Percentiles rank a stretch among this genome's conserved stretches.
phyloP scores from a whole-genome alignment of 2,888 invertebrate genomes.

The Standfussiana lucernea region DNA sequence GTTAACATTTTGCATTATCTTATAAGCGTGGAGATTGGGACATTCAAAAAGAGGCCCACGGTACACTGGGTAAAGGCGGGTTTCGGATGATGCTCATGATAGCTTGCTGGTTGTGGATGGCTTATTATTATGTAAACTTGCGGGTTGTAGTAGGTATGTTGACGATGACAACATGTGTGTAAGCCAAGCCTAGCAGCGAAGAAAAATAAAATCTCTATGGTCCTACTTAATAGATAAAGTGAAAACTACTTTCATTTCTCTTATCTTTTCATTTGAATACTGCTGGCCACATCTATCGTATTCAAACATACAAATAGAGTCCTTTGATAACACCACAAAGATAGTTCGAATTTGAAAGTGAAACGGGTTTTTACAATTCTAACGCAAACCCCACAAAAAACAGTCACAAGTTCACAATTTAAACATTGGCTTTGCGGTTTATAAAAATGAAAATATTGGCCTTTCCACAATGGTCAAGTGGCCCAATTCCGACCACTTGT shows the following conservation, averaged over 20 bases:
- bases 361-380: neutral
- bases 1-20: too few relatives aligned
- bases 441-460: slow-evolving; percentile 1
- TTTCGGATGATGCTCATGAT: neutral
- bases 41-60: neutral
- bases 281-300: neutral
- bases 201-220: neutral
- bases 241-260: slow-evolving; percentile 10
- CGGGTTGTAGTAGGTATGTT: neutral
- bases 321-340: slow-evolving; percentile 15
- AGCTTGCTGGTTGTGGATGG: neutral
- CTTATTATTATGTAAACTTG: neutral
- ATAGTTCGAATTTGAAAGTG: slow-evolving; percentile 8
- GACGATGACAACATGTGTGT: neutral
- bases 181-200: neutral
- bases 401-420: too few relatives aligned
- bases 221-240: neutral
- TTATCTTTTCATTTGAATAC: slow-evolving; percentile 11
- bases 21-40: too few relatives aligned
- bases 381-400: neutral
- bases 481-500: slow-evolving; percentile 63
- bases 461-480: slow-evolving; percentile 28
- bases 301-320: slow-evolving; percentile 40
- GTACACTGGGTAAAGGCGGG: neutral
- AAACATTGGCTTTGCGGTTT: neutral